phyloP scores from a whole-genome alignment of 2,797 vertebrate species.

The Hippoglossus hippoglossus region DNA sequence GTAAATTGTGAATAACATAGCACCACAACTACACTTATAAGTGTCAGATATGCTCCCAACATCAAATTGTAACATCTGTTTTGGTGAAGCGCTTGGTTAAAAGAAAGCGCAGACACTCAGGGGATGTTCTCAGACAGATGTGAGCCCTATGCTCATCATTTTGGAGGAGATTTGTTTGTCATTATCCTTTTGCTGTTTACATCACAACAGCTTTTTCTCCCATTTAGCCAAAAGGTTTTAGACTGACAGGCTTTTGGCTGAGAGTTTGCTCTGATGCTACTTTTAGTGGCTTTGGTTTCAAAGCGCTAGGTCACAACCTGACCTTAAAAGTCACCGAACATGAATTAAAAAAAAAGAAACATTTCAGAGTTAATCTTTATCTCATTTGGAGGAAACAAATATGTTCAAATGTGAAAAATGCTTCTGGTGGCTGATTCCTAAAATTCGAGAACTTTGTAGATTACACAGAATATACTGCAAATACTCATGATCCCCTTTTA shows the following conservation, averaged over 20 bases:
- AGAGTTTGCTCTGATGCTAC: conserved; percentile 19
- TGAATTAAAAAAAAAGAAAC: conserved; percentile 9
- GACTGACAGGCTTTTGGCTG: conserved; percentile 33
- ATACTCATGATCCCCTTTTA: conserved; percentile 1
- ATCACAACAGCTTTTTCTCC: conserved; percentile 45
- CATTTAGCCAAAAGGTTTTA: conserved; percentile 51
- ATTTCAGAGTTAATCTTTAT: conserved; percentile 24
- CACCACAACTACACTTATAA: too few relatives aligned
- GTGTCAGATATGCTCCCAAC: too few relatives aligned
- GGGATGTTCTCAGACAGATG: conserved; percentile 18
- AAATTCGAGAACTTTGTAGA: not conserved
- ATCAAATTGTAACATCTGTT: not conserved
- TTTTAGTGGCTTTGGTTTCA: conserved; percentile 45
- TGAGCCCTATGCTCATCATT: conserved; percentile 26
- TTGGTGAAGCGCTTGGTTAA: not conserved
- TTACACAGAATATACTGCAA: not conserved
- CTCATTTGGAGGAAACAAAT: conserved; percentile 5
- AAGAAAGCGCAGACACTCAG: not conserved
- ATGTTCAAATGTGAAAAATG: conserved; percentile 9
- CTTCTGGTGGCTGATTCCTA: not conserved
- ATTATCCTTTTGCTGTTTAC: conserved; percentile 51
- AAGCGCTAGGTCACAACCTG: conserved; percentile 20
- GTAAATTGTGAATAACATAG: too few relatives aligned
- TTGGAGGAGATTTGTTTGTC: conserved; percentile 51
- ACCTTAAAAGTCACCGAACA: conserved; percentile 14